A percentile compares a stretch with the other conserved stretches of the same genome.
Evolutionary conservation across 2,888 invertebrate species (phyloP).

Genomic region (Catocala nupta): DNA sequence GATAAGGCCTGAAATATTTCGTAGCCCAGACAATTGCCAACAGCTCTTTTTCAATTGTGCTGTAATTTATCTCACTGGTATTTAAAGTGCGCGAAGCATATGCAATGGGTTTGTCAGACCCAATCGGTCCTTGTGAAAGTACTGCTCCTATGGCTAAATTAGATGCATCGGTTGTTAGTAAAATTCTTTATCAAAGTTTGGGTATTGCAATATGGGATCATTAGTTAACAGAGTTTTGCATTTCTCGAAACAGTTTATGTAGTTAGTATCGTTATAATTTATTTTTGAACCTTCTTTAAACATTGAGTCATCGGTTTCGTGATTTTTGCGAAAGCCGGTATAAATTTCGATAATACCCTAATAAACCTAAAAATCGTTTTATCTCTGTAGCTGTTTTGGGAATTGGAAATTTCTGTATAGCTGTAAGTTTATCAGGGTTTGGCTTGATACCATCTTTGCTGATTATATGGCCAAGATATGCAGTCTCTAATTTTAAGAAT

Average conservation of each 20-base stretch:
- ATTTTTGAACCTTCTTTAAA: background rate
- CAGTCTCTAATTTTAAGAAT: slow-evolving; percentile 19
- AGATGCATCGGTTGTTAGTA: background rate
- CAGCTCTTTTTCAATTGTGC: no score
- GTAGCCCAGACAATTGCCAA: no score
- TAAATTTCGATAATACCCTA: slow-evolving; percentile 12
- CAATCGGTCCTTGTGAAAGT: background rate
- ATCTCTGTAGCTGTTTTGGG: slow-evolving; percentile 7
- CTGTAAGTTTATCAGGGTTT: slow-evolving; percentile 11
- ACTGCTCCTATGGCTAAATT: background rate
- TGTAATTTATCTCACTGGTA: no score
- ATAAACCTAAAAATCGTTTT: slow-evolving; percentile 9
- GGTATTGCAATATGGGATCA: background rate
- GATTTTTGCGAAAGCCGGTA: background rate
- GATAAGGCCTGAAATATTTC: slow-evolving; percentile 11
- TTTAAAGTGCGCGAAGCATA: background rate
- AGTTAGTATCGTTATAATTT: background rate
- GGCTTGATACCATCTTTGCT: slow-evolving; percentile 16
- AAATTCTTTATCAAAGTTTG: background rate
- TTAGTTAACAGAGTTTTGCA: background rate
- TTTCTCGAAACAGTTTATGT: background rate
- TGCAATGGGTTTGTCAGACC: background rate
- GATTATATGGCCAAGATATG: slow-evolving; percentile 13
- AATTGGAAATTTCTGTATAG: slow-evolving; percentile 6
- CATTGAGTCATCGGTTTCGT: background rate